phyloP scores from a whole-genome alignment of 2,113 vertebrate species.

The Boleophthalmus pectinirostris region DNA sequence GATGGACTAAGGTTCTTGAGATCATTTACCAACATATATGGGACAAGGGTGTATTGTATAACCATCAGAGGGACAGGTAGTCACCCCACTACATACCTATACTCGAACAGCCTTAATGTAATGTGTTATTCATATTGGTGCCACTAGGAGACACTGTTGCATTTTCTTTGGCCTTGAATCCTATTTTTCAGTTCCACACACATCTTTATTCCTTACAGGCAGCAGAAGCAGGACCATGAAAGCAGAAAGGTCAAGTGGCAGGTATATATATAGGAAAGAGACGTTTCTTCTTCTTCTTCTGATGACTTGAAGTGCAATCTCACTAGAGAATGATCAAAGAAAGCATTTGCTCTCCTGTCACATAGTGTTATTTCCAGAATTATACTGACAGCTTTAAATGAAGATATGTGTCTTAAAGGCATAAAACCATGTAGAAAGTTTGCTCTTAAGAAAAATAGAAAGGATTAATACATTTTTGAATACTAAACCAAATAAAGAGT shows the following conservation, averaged over 20 bases:
- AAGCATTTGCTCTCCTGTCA: constrained; percentile 43
- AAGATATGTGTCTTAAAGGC: constrained; percentile 3
- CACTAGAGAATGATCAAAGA: constrained; percentile 58
- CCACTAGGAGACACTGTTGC: constrained; percentile 69
- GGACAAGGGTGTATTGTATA: too few species aligned
- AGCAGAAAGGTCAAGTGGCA: constrained; percentile 62
- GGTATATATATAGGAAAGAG: constrained; percentile 37
- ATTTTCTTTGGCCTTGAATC: constrained; percentile 5
- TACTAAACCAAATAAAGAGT: constrained; percentile 12
- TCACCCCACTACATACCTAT: neutral
- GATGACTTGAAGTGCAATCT: constrained; percentile 54
- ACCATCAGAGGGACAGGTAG: too few species aligned
- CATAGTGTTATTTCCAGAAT: constrained; percentile 19
- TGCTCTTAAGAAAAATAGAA: neutral
- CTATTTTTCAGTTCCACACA: constrained; percentile 8
- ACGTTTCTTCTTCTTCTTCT: constrained; percentile 37
- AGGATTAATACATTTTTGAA: neutral
- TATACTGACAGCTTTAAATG: constrained; percentile 9
- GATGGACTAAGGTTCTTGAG: too few species aligned
- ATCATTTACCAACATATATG: too few species aligned
- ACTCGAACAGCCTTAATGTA: neutral
- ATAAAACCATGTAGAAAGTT: neutral
- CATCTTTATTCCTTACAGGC: constrained; percentile 42
- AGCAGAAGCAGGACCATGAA: constrained; percentile 49
- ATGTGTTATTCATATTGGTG: constrained; percentile 1